These are phyloP conservation scores for Pelodytes ibericus DNA, from an alignment of 2,797 vertebrate species.

Conservation along the genomic window DNA sequence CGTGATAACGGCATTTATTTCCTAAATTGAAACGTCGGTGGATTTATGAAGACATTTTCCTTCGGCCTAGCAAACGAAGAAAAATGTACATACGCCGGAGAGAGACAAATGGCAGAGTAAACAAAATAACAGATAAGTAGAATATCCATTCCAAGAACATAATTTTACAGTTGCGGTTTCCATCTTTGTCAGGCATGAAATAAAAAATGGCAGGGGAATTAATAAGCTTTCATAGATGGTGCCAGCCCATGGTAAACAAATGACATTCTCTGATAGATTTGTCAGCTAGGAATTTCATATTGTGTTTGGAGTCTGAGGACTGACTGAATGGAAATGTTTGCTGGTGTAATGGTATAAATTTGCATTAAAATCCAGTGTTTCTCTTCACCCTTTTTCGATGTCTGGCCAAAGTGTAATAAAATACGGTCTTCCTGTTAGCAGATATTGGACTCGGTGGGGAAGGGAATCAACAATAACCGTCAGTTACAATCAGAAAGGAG, in stretches of 20 bases:
- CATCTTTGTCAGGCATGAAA: conserved; percentile 56
- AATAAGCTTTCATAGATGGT: conserved; percentile 59
- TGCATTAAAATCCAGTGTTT: conserved; percentile 52
- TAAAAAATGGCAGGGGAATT: conserved; percentile 58
- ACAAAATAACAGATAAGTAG: conserved; percentile 58
- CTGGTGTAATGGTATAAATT: conserved; percentile 54
- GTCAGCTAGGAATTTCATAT: conserved; percentile 50
- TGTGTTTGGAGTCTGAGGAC: conserved; percentile 47
- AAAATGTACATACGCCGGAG: conserved; percentile 57
- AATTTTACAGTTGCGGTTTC: conserved; percentile 59
- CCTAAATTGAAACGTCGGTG: conserved; percentile 54
- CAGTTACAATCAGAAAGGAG: conserved; percentile 14
- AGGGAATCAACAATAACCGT: conserved; percentile 29
- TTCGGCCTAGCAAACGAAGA: conserved; percentile 56
- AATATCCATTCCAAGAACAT: conserved; percentile 60
- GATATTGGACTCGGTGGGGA: conserved; percentile 16
- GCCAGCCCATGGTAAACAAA: conserved; percentile 58
- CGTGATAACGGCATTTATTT: conserved; percentile 48
- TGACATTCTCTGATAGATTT: conserved; percentile 55
- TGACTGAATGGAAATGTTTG: conserved; percentile 51
- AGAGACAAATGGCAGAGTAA: conserved; percentile 53
- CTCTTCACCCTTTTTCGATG: conserved; percentile 26
- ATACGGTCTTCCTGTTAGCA: conserved; percentile 25
- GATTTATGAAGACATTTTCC: conserved; percentile 59
- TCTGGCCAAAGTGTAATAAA: conserved; percentile 29